Percentiles rank a stretch among this genome's conserved stretches.
These are phyloP conservation scores for Nemopilema nomurai DNA, from an alignment of 30 jellyfish, hydroid and myxozoan species.

Conservation along the genomic window DNA sequence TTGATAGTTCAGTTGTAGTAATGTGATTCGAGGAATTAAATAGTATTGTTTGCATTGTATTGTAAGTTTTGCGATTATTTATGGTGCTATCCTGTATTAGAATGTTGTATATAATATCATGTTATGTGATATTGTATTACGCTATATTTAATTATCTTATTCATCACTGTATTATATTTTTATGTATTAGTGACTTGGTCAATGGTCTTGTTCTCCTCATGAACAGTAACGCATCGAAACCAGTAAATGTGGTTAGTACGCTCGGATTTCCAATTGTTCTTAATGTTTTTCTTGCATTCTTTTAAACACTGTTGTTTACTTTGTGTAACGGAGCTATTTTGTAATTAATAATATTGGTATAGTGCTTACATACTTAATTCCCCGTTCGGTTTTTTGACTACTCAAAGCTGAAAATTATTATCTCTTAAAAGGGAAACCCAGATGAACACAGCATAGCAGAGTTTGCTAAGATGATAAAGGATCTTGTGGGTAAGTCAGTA, in stretches of 20 bases:
- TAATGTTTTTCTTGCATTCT: not conserved
- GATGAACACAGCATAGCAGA: conserved; percentile 92
- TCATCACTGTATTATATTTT: not conserved
- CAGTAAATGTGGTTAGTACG: conserved; percentile 89
- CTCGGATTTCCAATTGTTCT: no score
- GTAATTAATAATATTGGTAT: not conserved
- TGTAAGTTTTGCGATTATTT: no score
- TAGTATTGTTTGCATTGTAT: no score
- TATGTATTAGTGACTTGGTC: conserved; percentile 81
- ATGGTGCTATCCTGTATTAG: no score
- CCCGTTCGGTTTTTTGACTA: not conserved
- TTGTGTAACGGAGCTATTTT: no score
- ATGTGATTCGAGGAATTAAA: no score
- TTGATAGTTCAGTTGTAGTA: no score
- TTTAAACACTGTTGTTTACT: no score
- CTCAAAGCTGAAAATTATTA: not conserved
- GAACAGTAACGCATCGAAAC: conserved; percentile 89
- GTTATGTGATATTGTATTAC: no score
- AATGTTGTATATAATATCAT: no score
- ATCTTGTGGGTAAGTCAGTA: conserved; percentile 68
- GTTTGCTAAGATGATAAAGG: conserved; percentile 79
- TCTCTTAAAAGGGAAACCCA: conserved; percentile 88
- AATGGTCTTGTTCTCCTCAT: conserved; percentile 90
- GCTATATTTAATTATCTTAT: no score
- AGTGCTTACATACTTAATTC: not conserved